Evolutionary conservation across 2,797 vertebrate genomes (phyloP).

Genomic region (Propithecus perrieri): DNA sequence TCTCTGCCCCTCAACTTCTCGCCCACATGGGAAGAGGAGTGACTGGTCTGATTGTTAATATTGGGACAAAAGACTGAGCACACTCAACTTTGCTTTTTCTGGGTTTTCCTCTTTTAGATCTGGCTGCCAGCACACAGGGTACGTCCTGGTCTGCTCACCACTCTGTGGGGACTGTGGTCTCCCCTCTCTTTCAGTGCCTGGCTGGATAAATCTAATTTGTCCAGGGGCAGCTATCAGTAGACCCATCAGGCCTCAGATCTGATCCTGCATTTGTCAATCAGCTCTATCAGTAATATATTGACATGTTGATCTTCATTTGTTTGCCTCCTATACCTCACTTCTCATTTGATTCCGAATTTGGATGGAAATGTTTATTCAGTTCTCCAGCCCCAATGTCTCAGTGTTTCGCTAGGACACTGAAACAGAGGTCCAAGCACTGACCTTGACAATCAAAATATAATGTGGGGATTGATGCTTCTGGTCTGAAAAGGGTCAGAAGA

Average conservation of each 20-base stretch:
- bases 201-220: not conserved
- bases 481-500: not conserved
- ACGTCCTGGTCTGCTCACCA: not conserved
- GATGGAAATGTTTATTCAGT: not conserved
- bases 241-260: not conserved
- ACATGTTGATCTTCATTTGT: not conserved
- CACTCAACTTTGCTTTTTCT: not conserved
- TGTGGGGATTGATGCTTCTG: not conserved
- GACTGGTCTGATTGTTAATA: not conserved
- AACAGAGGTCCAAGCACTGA: not conserved
- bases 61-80: not conserved
- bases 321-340: not conserved
- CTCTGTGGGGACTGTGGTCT: not conserved
- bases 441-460: not conserved
- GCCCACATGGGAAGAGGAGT: not conserved
- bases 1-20: not conserved
- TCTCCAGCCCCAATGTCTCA: not conserved
- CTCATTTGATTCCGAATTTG: not conserved
- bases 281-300: not conserved
- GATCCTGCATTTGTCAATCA: not conserved
- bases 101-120: not conserved
- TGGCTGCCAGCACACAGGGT: not conserved
- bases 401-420: not conserved
- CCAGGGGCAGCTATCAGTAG: not conserved
- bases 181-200: not conserved